Percentiles rank a stretch among this genome's conserved stretches.
phyloP scores from a whole-genome alignment of 2,797 vertebrate species.

The Amniataba percoides region DNA sequence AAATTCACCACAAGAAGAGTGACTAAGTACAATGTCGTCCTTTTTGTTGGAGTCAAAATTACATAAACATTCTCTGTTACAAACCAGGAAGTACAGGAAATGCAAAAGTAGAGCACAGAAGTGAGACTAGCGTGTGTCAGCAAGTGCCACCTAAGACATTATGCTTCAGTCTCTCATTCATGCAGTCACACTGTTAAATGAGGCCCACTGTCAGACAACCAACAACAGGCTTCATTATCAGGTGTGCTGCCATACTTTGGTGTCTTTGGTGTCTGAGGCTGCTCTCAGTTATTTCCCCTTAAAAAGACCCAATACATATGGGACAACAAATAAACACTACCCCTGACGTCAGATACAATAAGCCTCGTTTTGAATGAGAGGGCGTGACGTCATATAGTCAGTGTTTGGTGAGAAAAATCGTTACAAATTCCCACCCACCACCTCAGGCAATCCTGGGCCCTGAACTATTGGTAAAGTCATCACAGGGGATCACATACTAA shows the following conservation, averaged over 20 bases:
- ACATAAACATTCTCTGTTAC: background rate
- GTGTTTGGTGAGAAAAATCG: constrained; percentile 56
- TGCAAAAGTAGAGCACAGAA: background rate
- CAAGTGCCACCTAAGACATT: background rate
- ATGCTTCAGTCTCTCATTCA: background rate
- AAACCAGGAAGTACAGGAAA: background rate
- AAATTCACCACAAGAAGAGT: constrained; percentile 16
- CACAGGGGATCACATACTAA: background rate
- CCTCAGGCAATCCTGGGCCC: constrained; percentile 32
- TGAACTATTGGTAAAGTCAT: constrained; percentile 23
- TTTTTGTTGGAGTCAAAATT: background rate
- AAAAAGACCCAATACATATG: background rate
- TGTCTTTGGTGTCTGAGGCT: constrained; percentile 19
- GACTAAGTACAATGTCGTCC: background rate
- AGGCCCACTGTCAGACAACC: background rate
- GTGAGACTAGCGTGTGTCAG: background rate
- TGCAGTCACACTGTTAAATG: constrained; percentile 18
- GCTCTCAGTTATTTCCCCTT: background rate
- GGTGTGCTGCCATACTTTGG: background rate
- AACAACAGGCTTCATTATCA: background rate
- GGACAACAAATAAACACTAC: constrained; percentile 2
- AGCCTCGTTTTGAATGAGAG: constrained; percentile 11
- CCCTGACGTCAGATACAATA: constrained; percentile 43
- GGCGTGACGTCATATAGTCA: constrained; percentile 43
- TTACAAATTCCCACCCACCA: constrained; percentile 32